Evolutionary conservation across 2,888 invertebrate species (phyloP).

Genomic region (Allygus modestus): DNA sequence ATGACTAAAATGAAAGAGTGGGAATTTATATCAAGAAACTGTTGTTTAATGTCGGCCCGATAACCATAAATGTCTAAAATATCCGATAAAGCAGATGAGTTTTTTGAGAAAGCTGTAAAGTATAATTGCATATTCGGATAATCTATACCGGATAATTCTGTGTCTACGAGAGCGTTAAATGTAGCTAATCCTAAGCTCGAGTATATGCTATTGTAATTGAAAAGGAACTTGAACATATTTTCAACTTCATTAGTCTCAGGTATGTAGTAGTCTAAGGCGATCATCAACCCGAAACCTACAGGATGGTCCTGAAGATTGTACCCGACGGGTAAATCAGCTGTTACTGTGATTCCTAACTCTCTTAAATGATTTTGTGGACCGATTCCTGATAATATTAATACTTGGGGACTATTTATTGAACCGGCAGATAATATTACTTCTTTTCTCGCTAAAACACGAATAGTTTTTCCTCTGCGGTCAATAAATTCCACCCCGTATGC

Average conservation of each 20-base stretch:
- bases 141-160: neutral
- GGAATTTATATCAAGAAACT: conserved; percentile 77
- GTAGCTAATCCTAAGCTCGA: neutral
- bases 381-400: conserved; percentile 8
- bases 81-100: conserved; percentile 68
- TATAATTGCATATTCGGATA: conserved; percentile 71
- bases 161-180: conserved; percentile 74
- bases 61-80: conserved; percentile 73
- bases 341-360: conserved; percentile 76
- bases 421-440: conserved; percentile 88
- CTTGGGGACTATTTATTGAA: conserved; percentile 83
- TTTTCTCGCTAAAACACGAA: conserved; percentile 77
- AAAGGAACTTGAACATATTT: neutral
- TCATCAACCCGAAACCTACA: conserved; percentile 50
- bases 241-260: neutral
- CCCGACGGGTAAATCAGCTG: conserved; percentile 80
- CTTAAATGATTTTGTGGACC: conserved; percentile 75
- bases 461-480: conserved; percentile 74
- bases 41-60: conserved; percentile 76
- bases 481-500: conserved; percentile 79
- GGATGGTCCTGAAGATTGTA: conserved; percentile 76
- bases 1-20: conserved; percentile 76
- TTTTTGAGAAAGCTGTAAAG: conserved; percentile 70
- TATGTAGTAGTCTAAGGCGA: conserved; percentile 56
- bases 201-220: neutral